Conservation (phyloP, 2,113 vertebrate genomes). For the Dinomys branickii region DNA sequence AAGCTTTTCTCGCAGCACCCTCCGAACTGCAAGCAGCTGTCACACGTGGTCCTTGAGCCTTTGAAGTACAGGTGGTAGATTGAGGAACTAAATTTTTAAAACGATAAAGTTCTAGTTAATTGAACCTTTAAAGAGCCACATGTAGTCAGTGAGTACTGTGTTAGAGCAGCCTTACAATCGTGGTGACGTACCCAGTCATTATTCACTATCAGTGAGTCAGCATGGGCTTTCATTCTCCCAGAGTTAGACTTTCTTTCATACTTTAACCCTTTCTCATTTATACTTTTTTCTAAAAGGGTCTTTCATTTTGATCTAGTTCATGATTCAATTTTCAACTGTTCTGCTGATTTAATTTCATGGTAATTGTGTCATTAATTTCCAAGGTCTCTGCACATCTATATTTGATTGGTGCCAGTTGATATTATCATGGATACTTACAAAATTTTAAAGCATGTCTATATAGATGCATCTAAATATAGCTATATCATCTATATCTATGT, state of each 20-base stretch:
- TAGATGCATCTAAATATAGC: background rate
- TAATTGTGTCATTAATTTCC: slow-evolving; percentile 56
- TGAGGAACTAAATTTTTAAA: background rate
- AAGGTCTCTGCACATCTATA: background rate
- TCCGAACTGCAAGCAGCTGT: background rate
- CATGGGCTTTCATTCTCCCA: background rate
- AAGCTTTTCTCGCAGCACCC: background rate
- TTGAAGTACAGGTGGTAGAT: background rate
- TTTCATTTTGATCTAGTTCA: background rate
- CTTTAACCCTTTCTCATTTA: background rate
- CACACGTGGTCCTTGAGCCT: background rate
- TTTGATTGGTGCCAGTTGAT: background rate
- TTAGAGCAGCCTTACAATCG: background rate
- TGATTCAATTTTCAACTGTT: background rate
- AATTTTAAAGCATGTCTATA: background rate
- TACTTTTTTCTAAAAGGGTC: background rate
- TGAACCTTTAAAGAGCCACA: background rate
- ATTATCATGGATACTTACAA: background rate
- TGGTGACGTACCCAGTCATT: background rate
- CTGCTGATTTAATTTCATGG: background rate
- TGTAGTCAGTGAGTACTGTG: background rate
- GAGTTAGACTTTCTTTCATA: background rate
- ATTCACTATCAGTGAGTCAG: background rate
- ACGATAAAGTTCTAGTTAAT: background rate
- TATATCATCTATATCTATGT: background rate